Evolutionary conservation across 2,888 invertebrate species (phyloP).

Genomic region (Eledona agricola): DNA sequence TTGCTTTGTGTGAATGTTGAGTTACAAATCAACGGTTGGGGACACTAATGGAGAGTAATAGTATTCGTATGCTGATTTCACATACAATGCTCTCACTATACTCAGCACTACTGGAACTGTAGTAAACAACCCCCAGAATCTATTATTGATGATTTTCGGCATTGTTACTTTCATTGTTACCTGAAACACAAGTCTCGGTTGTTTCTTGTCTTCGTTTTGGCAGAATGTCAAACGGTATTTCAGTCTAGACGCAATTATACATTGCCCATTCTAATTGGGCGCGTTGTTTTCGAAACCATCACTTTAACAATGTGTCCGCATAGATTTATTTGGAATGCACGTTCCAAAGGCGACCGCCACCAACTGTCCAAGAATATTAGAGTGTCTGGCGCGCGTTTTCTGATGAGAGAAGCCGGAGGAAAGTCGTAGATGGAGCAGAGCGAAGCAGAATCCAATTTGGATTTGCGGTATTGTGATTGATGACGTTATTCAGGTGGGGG

Average conservation of each 20-base stretch:
- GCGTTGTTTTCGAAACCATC: conserved; percentile 2
- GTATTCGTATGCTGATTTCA: conserved; percentile 60
- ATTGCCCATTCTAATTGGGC: conserved; percentile 28
- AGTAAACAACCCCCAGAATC: conserved; percentile 50
- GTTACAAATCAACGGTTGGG: conserved; percentile 59
- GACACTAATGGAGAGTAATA: conserved; percentile 61
- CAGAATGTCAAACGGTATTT: conserved; percentile 32
- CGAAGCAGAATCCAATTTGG: conserved; percentile 54
- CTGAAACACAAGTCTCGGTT: conserved; percentile 38
- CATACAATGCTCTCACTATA: conserved; percentile 52
- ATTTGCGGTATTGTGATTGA: conserved; percentile 57
- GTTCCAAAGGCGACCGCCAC: conserved; percentile 24
- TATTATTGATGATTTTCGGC: conserved; percentile 50
- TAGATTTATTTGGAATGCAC: conserved; percentile 24
- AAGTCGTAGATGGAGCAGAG: conserved; percentile 35
- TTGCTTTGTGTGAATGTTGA: conserved; percentile 55
- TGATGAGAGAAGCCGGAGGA: conserved; percentile 32
- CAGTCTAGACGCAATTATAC: conserved; percentile 27
- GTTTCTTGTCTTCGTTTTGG: conserved; percentile 12
- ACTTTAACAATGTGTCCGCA: conserved; percentile 24
- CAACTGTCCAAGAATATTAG: conserved; percentile 35
- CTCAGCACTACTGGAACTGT: conserved; percentile 45
- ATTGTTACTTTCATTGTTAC: conserved; percentile 48
- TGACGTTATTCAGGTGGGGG: conserved; percentile 55
- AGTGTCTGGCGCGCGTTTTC: conserved; percentile 30